Conservation (phyloP, 2,888 invertebrate genomes). For the Andrena praecox region DNA sequence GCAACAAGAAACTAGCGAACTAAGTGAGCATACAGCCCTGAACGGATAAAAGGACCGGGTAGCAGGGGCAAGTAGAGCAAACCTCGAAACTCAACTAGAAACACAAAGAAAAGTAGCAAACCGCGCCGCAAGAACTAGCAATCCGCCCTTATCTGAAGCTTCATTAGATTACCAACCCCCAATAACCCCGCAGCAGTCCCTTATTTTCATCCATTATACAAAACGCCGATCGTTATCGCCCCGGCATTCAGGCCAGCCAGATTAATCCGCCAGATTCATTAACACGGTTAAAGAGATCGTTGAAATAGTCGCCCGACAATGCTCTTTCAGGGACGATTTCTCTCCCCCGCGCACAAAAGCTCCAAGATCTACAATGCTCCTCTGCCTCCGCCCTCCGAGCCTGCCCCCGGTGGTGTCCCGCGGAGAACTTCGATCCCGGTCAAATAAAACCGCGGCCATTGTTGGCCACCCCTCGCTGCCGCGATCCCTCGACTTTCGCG, state of each 20-base stretch:
- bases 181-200: background rate
- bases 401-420: background rate
- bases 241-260: background rate
- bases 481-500: slow-evolving; percentile 44
- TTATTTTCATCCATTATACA: background rate
- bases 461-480: slow-evolving; percentile 4
- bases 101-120: background rate
- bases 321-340: background rate
- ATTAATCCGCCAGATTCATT: slow-evolving; percentile 11
- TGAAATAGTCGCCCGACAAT: slow-evolving; percentile 6
- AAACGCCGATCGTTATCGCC: background rate
- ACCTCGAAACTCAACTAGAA: slow-evolving; percentile 1
- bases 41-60: too few species aligned
- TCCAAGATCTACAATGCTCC: background rate
- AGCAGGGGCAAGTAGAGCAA: background rate
- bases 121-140: background rate
- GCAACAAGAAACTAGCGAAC: background rate
- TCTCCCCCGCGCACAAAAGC: slow-evolving; percentile 19
- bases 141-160: background rate
- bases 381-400: background rate
- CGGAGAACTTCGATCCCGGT: background rate
- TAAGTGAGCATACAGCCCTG: too few species aligned
- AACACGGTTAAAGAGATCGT: slow-evolving; percentile 29
- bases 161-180: background rate
- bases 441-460: slow-evolving; percentile 5